These are phyloP conservation scores for Bemisia tabaci DNA, from an alignment of 1,140 invertebrate species.

Conservation along the genomic window DNA sequence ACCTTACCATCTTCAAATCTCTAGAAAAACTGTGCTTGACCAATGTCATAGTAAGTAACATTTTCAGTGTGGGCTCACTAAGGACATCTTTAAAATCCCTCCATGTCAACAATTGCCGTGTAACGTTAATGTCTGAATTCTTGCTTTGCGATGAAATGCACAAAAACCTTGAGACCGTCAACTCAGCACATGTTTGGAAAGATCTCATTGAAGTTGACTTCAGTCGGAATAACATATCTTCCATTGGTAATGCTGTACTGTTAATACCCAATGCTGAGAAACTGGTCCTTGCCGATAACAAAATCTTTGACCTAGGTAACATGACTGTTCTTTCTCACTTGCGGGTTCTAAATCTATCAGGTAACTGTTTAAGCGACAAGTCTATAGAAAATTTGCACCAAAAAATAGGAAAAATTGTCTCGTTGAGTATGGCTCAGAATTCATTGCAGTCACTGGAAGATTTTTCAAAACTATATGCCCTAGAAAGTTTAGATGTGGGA, in stretches of 20 bases:
- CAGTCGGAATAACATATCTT: constrained; percentile 59
- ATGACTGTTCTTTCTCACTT: constrained; percentile 62
- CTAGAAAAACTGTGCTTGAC: constrained; percentile 45
- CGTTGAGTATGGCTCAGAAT: constrained; percentile 78
- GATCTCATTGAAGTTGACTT: constrained; percentile 54
- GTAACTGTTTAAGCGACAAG: constrained; percentile 54
- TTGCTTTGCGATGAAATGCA: constrained; percentile 61
- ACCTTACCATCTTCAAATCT: constrained; percentile 64
- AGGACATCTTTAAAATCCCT: constrained; percentile 49
- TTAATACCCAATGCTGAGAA: constrained; percentile 59
- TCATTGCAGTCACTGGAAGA: constrained; percentile 56
- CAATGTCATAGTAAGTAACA: constrained; percentile 45
- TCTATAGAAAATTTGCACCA: constrained; percentile 68
- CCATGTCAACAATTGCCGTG: constrained; percentile 42
- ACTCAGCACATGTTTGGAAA: constrained; percentile 43
- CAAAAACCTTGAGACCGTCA: constrained; percentile 24
- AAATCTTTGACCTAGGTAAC: constrained; percentile 56
- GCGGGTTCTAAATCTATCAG: constrained; percentile 57
- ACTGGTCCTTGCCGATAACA: constrained; percentile 61
- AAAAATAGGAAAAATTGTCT: constrained; percentile 75
- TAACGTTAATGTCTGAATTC: constrained; percentile 49
- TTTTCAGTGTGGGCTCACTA: constrained; percentile 47
- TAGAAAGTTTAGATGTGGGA: constrained; percentile 72
- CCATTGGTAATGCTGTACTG: constrained; percentile 66
- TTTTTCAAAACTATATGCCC: constrained; percentile 68